These are phyloP conservation scores for Andrena bucephala DNA, from an alignment of 2,888 invertebrate species.

Conservation along the genomic window DNA sequence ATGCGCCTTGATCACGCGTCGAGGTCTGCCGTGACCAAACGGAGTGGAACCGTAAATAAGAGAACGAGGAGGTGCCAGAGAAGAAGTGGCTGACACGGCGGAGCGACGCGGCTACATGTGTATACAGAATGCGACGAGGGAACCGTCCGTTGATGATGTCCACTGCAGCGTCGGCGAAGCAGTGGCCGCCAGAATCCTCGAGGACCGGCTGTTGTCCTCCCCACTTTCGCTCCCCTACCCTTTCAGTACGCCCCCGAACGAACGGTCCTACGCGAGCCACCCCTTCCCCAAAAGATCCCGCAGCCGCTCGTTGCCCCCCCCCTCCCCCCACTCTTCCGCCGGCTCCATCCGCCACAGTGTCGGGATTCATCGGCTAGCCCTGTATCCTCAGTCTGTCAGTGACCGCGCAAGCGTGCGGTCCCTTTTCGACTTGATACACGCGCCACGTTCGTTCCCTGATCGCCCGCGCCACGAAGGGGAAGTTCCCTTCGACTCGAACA, in stretches of 20 bases:
- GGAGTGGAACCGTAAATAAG: background rate
- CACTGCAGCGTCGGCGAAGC: constrained; percentile 74
- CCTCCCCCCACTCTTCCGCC: constrained; percentile 55
- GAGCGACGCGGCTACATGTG: too few species aligned
- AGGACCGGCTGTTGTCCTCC: constrained; percentile 80
- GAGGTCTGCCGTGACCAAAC: background rate
- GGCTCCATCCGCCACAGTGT: constrained; percentile 69
- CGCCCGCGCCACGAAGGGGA: background rate
- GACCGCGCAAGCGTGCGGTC: constrained; percentile 82
- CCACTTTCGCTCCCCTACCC: constrained; percentile 47
- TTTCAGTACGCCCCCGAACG: constrained; percentile 44
- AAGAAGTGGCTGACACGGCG: constrained; percentile 2
- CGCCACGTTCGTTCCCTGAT: background rate
- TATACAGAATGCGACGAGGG: background rate
- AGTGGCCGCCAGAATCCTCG: constrained; percentile 78
- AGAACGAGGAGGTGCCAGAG: background rate
- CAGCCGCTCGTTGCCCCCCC: constrained; percentile 64
- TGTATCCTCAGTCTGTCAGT: constrained; percentile 80
- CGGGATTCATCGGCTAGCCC: constrained; percentile 74
- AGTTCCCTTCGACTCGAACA: background rate
- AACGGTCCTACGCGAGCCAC: constrained; percentile 51
- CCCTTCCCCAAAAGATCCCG: constrained; percentile 60
- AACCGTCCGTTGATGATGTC: constrained; percentile 68
- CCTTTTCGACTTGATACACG: constrained; percentile 26
- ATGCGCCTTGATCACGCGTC: background rate